Evolutionary conservation across 2,888 invertebrate genomes (phyloP).

Genomic region (Pseudeuparius sepicola): DNA sequence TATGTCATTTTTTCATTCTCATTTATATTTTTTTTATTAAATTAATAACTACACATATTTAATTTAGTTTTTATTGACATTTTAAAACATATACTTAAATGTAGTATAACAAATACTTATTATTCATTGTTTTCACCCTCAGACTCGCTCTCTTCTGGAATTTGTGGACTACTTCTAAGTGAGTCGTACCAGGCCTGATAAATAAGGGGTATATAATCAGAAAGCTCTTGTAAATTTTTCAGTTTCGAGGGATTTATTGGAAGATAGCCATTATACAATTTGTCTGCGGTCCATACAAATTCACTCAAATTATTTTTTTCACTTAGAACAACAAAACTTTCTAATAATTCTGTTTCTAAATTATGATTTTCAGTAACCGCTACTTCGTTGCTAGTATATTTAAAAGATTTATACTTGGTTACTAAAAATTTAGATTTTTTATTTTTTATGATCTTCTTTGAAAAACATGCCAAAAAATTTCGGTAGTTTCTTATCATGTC

Average conservation of each 20-base stretch:
- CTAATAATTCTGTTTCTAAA: slow-evolving; percentile 5
- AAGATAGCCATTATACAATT: slow-evolving; percentile 1
- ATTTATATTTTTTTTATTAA: no score
- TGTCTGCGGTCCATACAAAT: no score
- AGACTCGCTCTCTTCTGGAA: slow-evolving; percentile 1
- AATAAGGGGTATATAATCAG: neutral
- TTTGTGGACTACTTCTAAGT: no score
- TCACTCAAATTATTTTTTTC: no score
- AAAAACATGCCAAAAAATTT: slow-evolving; percentile 4
- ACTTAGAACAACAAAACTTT: no score
- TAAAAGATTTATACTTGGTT: slow-evolving; percentile 5
- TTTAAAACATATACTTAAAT: no score
- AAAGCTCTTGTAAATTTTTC: slow-evolving; percentile 6
- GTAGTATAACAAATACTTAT: no score
- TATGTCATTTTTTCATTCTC: slow-evolving; percentile 5
- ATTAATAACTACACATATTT: no score
- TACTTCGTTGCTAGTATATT: neutral
- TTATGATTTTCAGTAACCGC: slow-evolving; percentile 5
- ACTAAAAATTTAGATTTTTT: slow-evolving; percentile 5
- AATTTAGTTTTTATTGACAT: no score
- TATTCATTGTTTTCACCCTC: no score
- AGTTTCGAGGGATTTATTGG: slow-evolving; percentile 1
- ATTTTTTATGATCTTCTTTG: no score
- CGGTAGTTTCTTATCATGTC: slow-evolving; percentile 3
- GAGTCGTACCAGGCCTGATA: slow-evolving; percentile 3